Percentiles rank a stretch among this genome's conserved stretches.
These are phyloP conservation scores for Elysia crispata DNA, from an alignment of 2,888 invertebrate species.

Conservation along the genomic window DNA sequence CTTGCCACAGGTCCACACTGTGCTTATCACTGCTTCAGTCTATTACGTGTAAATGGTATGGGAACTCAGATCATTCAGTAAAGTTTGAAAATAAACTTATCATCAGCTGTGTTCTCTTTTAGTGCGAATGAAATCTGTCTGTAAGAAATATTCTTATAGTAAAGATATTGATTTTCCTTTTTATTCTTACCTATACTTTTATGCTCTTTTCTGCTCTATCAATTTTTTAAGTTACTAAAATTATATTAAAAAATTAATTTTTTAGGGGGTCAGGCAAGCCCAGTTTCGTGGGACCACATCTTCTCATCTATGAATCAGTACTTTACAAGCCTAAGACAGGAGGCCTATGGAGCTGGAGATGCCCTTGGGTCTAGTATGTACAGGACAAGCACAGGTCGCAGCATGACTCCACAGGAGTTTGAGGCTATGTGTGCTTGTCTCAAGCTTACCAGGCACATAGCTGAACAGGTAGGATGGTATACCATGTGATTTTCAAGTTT, in stretches of 20 bases:
- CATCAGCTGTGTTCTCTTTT: too few species aligned
- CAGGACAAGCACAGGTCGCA: constrained; percentile 64
- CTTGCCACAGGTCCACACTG: constrained; percentile 86
- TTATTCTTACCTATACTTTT: too few species aligned
- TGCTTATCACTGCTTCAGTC: constrained; percentile 87
- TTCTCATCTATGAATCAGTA: constrained; percentile 85
- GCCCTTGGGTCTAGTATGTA: constrained; percentile 74
- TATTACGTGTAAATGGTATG: constrained; percentile 84
- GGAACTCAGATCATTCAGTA: background rate
- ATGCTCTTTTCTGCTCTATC: too few species aligned
- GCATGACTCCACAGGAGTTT: constrained; percentile 88
- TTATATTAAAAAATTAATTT: too few species aligned
- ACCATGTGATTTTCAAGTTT: too few species aligned
- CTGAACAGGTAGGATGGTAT: constrained; percentile 77
- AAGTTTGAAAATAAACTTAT: too few species aligned
- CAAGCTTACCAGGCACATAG: constrained; percentile 86
- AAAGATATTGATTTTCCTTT: too few species aligned
- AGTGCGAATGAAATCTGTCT: too few species aligned
- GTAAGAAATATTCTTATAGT: too few species aligned
- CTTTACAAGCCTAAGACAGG: constrained; percentile 79
- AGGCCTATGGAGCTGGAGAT: constrained; percentile 81
- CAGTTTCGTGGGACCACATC: constrained; percentile 90
- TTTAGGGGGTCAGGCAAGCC: constrained; percentile 76
- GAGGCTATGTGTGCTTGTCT: constrained; percentile 91
- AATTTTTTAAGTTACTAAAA: too few species aligned